These are phyloP conservation scores for Argyresthia albistria DNA, from an alignment of 2,888 invertebrate species.

Conservation along the genomic window DNA sequence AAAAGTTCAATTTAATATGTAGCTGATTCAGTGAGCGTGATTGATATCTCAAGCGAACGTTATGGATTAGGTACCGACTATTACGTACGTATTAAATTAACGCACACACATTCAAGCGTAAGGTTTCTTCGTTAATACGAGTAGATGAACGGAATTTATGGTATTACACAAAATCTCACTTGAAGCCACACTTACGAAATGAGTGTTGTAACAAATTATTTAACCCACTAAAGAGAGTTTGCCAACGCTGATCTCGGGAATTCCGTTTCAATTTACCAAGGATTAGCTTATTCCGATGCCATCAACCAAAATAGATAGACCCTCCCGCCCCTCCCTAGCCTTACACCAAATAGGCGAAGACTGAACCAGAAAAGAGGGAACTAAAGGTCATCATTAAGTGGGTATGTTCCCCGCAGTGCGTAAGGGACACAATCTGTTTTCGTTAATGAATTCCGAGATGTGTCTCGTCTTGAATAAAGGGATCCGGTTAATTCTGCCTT, in stretches of 20 bases:
- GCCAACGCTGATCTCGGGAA: slow-evolving; percentile 21
- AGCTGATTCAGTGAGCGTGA: no score
- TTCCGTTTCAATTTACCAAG: slow-evolving; percentile 36
- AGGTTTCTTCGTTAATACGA: no score
- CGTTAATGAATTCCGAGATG: slow-evolving; percentile 29
- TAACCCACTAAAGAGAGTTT: slow-evolving; percentile 7
- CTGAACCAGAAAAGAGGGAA: not conserved
- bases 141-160: slow-evolving; percentile 6
- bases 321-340: slow-evolving; percentile 2
- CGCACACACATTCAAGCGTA: no score
- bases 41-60: no score
- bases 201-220: slow-evolving; percentile 7
- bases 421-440: slow-evolving; percentile 24
- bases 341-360: not conserved
- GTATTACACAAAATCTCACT: not conserved
- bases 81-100: no score
- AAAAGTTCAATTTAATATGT: no score
- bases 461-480: slow-evolving; percentile 29
- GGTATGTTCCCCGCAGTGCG: slow-evolving; percentile 13
- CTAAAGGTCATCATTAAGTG: not conserved
- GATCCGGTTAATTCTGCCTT: slow-evolving; percentile 29
- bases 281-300: slow-evolving; percentile 24
- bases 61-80: no score
- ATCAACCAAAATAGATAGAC: slow-evolving; percentile 14
- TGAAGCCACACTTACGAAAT: slow-evolving; percentile 8